Evolutionary conservation across 2,888 invertebrate genomes (phyloP), one percentile per base, ranked within the genome.

Genomic region (Drosophila austrosaltans): DNA sequence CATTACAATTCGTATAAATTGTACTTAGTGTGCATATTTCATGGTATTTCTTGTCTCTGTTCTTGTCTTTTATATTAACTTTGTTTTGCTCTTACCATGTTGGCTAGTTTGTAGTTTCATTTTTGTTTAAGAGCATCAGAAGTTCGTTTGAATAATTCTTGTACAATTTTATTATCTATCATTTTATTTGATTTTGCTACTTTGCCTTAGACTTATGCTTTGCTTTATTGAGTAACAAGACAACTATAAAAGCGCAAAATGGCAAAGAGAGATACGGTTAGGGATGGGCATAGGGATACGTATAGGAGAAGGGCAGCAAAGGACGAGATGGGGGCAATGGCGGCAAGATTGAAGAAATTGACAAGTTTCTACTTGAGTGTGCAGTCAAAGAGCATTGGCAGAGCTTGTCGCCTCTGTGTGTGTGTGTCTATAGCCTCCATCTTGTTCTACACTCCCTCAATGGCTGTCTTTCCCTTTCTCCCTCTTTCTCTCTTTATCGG

Each of bases 351-450:
- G 79, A 77, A 81, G 60, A 79, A 86, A 85, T 85, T 86, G 84
- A 86, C 85, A 84, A 85, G 86, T 82, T 86, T 86, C 78, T 84
- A 78, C 81, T 85, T 62, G 81, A 85, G 84, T 86, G 81, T 86
- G 86, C 84, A 86, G 82, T 81, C 84, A 86, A 86, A 81, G 82
- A 80, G 73, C 77, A 76, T 71, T 74, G 81, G 60, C 75, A 68
- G 32, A 66, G 76, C 48, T 57, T 25, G 7, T 8, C 62, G 22
- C 25, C 36, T 36, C 8, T 36, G 0, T 32, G 32, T 32, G 6
- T 36, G 36, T 36, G 36, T 36, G 36, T 36, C 36, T 36, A 36
- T 36, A 36, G 36, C 36, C 36, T 36, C 36, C 36, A 36, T 36
- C 36, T 36, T 36, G 36, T 36, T 36, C 36, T 36, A 36, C 36